A percentile compares a stretch with the other conserved stretches of the same genome.
phyloP scores from a whole-genome alignment of 2,113 vertebrate genomes.

The Peromyscus californicus region DNA sequence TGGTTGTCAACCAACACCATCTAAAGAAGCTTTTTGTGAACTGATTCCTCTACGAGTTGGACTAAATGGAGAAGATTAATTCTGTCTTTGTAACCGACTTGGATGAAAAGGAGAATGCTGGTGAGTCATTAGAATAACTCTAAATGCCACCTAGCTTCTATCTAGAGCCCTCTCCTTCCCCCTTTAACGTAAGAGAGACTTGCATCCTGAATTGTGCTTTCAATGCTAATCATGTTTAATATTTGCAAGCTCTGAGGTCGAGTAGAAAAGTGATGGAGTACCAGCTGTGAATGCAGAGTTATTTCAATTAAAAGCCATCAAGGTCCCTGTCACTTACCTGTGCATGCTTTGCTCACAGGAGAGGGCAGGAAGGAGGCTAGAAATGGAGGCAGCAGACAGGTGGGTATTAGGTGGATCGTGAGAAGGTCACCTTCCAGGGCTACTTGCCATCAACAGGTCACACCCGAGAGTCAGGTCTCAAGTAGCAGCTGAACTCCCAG shows the following conservation, averaged over 20 bases:
- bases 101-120: background rate
- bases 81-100: constrained; percentile 55
- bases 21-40: constrained; percentile 23
- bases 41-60: constrained; percentile 40
- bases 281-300: background rate
- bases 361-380: background rate
- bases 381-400: background rate
- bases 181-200: constrained; percentile 34
- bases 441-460: background rate
- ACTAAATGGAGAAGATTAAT: constrained; percentile 64
- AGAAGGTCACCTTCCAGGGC: background rate
- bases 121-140: constrained; percentile 61
- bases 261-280: background rate
- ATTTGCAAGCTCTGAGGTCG: constrained; percentile 45
- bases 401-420: background rate
- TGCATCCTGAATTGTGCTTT: constrained; percentile 49
- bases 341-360: background rate
- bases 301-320: constrained; percentile 2
- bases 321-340: background rate
- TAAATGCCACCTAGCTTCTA: constrained; percentile 47
- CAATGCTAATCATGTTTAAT: constrained; percentile 40
- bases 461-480: background rate
- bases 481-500: background rate
- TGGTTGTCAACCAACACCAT: constrained; percentile 5
- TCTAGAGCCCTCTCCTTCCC: background rate